Evolutionary conservation across 1,140 invertebrate species (phyloP).

Genomic region (Neuroterus valhalla): DNA sequence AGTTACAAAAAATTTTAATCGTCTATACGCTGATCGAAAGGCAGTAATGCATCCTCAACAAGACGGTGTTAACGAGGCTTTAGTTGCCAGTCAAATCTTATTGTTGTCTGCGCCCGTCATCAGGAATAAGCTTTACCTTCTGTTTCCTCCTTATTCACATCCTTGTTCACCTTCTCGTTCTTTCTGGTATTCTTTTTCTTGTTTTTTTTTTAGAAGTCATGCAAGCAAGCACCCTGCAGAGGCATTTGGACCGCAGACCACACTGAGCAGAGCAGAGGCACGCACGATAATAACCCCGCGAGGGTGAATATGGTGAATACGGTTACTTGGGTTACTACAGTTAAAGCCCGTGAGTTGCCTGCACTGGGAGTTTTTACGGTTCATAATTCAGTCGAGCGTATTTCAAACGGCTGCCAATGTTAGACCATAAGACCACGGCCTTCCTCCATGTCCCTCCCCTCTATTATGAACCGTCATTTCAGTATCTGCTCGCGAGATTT

Average conservation of each 20-base stretch:
- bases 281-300: conserved; percentile 70
- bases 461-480: conserved; percentile 66
- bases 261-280: conserved; percentile 64
- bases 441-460: conserved; percentile 56
- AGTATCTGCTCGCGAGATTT: conserved; percentile 63
- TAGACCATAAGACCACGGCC: conserved; percentile 57
- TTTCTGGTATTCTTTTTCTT: conserved; percentile 36
- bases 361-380: conserved; percentile 72
- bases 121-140: conserved; percentile 40
- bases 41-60: conserved; percentile 25
- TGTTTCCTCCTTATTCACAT: conserved; percentile 40
- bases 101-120: conserved; percentile 40
- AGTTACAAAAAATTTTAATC: neutral
- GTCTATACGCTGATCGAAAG: neutral
- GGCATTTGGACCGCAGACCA: conserved; percentile 71
- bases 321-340: conserved; percentile 64
- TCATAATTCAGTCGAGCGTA: conserved; percentile 74
- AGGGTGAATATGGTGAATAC: conserved; percentile 67
- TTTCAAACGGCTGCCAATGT: conserved; percentile 73
- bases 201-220: conserved; percentile 43
- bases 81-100: conserved; percentile 48
- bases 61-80: conserved; percentile 49
- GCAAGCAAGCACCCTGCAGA: conserved; percentile 56
- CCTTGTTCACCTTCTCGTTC: conserved; percentile 42
- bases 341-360: conserved; percentile 65